Percentiles rank a stretch among this genome's conserved stretches.
Conservation (phyloP, 2,113 vertebrate genomes). For the Triplophysa tibetana region DNA sequence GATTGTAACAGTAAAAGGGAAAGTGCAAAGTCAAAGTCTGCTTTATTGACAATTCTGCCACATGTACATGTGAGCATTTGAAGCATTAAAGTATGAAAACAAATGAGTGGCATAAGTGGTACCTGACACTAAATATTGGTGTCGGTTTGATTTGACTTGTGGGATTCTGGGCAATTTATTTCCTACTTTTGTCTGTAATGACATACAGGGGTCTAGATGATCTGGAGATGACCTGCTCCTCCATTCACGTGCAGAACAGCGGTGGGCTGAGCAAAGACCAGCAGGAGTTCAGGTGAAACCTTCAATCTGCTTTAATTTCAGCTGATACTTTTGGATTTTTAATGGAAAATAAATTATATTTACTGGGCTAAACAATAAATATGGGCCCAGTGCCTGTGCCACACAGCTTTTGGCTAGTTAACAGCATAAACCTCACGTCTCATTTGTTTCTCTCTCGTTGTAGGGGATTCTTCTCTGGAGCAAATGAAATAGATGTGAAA, state of each 20-base stretch:
- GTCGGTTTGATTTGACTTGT: no score
- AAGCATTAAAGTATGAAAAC: constrained; percentile 80
- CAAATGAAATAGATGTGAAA: no score
- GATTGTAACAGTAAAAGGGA: constrained; percentile 40
- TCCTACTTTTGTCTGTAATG: no score
- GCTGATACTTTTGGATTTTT: no score
- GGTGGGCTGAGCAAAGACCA: constrained; percentile 84
- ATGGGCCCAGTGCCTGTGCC: background rate
- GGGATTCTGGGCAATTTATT: background rate
- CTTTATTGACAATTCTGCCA: no score
- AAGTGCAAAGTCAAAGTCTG: constrained; percentile 60
- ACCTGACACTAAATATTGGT: constrained; percentile 14
- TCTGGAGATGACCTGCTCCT: no score
- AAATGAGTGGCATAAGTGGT: no score
- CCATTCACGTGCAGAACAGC: constrained; percentile 88
- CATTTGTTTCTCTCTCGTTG: constrained; percentile 47
- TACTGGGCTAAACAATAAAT: background rate
- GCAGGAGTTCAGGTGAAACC: constrained; percentile 87
- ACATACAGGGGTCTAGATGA: no score
- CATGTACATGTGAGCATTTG: no score
- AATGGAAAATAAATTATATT: background rate
- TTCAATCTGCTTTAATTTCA: background rate
- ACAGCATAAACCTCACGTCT: background rate
- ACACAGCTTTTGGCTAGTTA: no score
- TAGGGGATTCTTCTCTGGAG: constrained; percentile 94